Conservation (phyloP, 1,140 invertebrate genomes). For the Atopsyche davidsoni region DNA sequence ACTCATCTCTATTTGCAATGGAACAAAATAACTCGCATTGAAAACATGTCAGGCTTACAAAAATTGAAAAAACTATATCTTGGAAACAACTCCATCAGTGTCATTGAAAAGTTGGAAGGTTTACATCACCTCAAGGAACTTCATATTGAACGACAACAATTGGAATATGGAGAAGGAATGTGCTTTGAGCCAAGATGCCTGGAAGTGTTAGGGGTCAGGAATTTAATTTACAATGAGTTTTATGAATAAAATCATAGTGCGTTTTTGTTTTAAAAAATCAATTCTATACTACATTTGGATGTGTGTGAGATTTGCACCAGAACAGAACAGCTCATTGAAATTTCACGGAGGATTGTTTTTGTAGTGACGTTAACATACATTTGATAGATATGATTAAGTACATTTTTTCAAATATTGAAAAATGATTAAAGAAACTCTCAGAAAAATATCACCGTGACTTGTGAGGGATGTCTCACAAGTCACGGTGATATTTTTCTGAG, state of each 20-base stretch:
- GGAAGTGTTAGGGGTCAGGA: constrained; percentile 52
- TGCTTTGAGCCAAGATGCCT: constrained; percentile 61
- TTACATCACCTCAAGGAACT: constrained; percentile 56
- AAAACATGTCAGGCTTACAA: constrained; percentile 51
- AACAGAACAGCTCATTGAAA: too few species aligned
- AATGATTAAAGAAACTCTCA: too few species aligned
- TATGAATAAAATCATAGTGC: constrained; percentile 7
- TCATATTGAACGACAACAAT: constrained; percentile 60
- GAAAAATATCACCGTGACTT: too few species aligned
- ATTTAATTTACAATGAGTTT: constrained; percentile 5
- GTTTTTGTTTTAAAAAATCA: background rate
- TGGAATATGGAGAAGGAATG: constrained; percentile 50
- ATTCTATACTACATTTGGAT: too few species aligned
- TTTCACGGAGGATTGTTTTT: too few species aligned
- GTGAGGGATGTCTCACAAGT: too few species aligned
- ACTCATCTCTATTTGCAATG: constrained; percentile 64
- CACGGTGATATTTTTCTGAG: too few species aligned
- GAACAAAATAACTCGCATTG: constrained; percentile 58
- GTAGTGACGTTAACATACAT: too few species aligned
- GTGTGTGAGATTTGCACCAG: too few species aligned
- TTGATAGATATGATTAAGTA: too few species aligned
- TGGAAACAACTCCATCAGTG: constrained; percentile 58
- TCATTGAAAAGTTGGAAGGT: constrained; percentile 60
- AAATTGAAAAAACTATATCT: constrained; percentile 61
- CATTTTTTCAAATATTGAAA: too few species aligned